These are phyloP conservation scores for Mythimna ferrago DNA, from an alignment of 2,888 invertebrate species.

Conservation along the genomic window DNA sequence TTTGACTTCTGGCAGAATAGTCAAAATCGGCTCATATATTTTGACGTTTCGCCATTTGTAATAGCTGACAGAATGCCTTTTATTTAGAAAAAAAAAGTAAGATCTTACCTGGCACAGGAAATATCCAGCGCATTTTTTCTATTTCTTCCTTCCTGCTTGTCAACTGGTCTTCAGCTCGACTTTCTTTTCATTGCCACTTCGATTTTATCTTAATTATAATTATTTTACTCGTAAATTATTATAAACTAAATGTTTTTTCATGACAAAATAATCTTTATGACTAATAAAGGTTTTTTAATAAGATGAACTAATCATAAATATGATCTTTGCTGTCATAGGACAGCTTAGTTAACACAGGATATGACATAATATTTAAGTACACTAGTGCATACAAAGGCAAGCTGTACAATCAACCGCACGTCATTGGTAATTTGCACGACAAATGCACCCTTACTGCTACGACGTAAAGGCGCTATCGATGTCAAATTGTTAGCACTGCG, in stretches of 20 bases:
- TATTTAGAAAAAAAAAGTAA: not conserved
- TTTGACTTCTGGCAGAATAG: too few relatives aligned
- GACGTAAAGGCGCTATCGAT: too few relatives aligned
- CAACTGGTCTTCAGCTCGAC: constrained; percentile 69
- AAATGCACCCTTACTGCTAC: not conserved
- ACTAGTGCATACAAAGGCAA: too few relatives aligned
- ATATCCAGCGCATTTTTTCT: constrained; percentile 89
- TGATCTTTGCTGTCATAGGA: not conserved
- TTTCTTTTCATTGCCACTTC: constrained; percentile 63
- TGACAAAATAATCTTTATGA: constrained; percentile 36
- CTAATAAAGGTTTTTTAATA: not conserved
- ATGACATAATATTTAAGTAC: too few relatives aligned
- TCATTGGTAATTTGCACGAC: not conserved
- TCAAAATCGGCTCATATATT: too few relatives aligned
- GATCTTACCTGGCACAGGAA: constrained; percentile 87
- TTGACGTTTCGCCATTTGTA: too few relatives aligned
- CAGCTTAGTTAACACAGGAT: too few relatives aligned
- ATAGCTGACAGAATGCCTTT: too few relatives aligned
- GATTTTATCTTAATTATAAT: constrained; percentile 48
- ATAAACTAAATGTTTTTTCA: constrained; percentile 44
- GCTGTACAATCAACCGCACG: not conserved
- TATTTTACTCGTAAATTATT: constrained; percentile 47
- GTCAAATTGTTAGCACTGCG: not conserved
- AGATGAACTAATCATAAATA: not conserved
- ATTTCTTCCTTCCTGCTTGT: constrained; percentile 61